A percentile compares a stretch with the other conserved stretches of the same genome.
Evolutionary conservation across 2,113 vertebrate species (phyloP).

Genomic region (Pituophis catenifer): DNA sequence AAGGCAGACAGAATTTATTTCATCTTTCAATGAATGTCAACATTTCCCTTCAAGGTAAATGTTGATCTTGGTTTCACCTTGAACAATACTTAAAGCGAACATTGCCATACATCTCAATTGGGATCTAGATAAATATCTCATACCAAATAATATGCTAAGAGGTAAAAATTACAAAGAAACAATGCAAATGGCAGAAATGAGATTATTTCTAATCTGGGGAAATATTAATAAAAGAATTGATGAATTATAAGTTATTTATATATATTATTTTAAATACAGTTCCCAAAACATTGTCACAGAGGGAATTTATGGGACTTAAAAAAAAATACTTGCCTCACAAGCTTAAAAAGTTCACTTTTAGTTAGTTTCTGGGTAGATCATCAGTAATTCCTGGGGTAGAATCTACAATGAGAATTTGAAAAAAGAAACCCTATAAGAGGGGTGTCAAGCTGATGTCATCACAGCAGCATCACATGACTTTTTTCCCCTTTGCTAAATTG

Average conservation of each 20-base stretch:
- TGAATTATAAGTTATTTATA: background rate
- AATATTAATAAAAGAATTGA: background rate
- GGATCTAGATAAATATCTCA: background rate
- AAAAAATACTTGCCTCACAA: background rate
- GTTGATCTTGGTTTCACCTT: slow-evolving; percentile 45
- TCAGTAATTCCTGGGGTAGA: background rate
- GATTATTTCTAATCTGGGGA: background rate
- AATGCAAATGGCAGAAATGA: slow-evolving; percentile 2
- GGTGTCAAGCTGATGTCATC: too few relatives aligned
- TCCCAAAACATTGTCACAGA: background rate
- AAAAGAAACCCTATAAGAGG: background rate
- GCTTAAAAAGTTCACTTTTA: background rate
- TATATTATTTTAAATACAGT: background rate
- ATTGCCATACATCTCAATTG: background rate
- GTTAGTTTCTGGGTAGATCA: background rate
- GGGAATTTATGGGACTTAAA: background rate
- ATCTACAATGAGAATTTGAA: background rate
- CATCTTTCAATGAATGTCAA: slow-evolving; percentile 28
- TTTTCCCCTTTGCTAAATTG: too few relatives aligned
- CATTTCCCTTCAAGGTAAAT: slow-evolving; percentile 29
- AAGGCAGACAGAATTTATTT: slow-evolving; percentile 17
- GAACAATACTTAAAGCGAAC: slow-evolving; percentile 28
- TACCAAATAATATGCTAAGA: background rate
- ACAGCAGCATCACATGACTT: too few relatives aligned
- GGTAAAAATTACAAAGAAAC: background rate